Evolutionary conservation across 2,113 vertebrate genomes (phyloP).

Genomic region (Garra rufa): DNA sequence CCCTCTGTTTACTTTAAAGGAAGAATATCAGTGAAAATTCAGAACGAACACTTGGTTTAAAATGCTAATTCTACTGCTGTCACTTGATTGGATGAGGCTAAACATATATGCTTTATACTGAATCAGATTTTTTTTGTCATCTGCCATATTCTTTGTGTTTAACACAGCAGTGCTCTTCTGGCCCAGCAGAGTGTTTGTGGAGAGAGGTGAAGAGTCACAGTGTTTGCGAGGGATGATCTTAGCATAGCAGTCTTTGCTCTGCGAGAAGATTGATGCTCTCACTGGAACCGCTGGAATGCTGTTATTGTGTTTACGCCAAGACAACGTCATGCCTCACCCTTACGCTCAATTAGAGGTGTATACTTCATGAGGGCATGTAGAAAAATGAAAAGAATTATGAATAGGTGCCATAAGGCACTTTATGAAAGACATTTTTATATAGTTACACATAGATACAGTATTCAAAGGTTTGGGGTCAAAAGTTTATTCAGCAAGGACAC

Average conservation of each 20-base stretch:
- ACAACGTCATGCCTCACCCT: background rate
- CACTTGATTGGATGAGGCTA: background rate
- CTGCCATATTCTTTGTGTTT: background rate
- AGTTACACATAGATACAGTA: background rate
- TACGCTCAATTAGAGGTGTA: background rate
- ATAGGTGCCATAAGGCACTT: background rate
- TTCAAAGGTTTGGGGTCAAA: background rate
- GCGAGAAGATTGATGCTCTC: background rate
- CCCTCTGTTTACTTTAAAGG: background rate
- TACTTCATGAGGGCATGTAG: background rate
- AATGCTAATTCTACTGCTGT: background rate
- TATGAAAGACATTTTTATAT: background rate
- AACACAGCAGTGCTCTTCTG: background rate
- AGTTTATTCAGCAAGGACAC: background rate
- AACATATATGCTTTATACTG: background rate
- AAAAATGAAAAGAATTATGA: background rate
- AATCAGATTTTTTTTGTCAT: background rate
- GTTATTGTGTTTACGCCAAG: conserved; percentile 5
- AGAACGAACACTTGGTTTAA: background rate
- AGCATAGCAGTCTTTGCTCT: conserved; percentile 13
- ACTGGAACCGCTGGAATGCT: conserved; percentile 24
- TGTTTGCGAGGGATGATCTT: background rate
- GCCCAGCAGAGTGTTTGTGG: background rate
- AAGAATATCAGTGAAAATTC: background rate
- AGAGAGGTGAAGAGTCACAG: background rate